These are phyloP conservation scores for Drosophila austrosaltans DNA, from an alignment of 2,888 invertebrate genomes.

Conservation along the genomic window DNA sequence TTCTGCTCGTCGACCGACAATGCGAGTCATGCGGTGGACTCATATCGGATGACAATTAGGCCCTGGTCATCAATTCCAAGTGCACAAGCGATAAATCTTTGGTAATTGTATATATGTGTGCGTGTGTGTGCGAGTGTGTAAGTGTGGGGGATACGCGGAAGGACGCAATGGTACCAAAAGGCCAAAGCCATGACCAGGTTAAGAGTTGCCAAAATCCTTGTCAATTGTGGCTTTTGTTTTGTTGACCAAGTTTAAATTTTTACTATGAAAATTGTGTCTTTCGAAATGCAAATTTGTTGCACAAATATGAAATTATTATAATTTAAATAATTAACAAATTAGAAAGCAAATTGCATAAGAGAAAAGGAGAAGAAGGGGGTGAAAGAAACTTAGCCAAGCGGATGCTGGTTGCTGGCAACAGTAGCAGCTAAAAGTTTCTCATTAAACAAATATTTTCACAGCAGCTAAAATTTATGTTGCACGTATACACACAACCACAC, in stretches of 20 bases:
- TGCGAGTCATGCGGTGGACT: constrained; percentile 79
- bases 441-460: constrained; percentile 80
- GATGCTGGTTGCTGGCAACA: constrained; percentile 44
- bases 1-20: constrained; percentile 61
- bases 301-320: constrained; percentile 55
- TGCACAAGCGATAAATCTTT: constrained; percentile 80
- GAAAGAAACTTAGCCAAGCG: constrained; percentile 15
- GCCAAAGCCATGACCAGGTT: constrained; percentile 51
- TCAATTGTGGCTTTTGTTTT: constrained; percentile 53
- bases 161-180: not conserved
- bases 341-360: constrained; percentile 46
- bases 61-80: constrained; percentile 79
- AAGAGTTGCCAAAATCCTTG: constrained; percentile 52
- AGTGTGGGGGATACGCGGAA: not conserved
- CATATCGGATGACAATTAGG: constrained; percentile 78
- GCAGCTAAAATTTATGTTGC: constrained; percentile 76
- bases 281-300: constrained; percentile 39
- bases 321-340: constrained; percentile 79
- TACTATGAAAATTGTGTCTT: constrained; percentile 55
- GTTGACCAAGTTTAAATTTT: constrained; percentile 42
- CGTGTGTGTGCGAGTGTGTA: constrained; percentile 55
- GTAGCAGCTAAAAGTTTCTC: constrained; percentile 76
- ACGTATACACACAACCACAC: constrained; percentile 34
- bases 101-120: constrained; percentile 69
- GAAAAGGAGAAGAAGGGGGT: not conserved